Base-by-base conservation (phyloP, 2,113 vertebrate genomes). In the Athene noctua region DNA sequence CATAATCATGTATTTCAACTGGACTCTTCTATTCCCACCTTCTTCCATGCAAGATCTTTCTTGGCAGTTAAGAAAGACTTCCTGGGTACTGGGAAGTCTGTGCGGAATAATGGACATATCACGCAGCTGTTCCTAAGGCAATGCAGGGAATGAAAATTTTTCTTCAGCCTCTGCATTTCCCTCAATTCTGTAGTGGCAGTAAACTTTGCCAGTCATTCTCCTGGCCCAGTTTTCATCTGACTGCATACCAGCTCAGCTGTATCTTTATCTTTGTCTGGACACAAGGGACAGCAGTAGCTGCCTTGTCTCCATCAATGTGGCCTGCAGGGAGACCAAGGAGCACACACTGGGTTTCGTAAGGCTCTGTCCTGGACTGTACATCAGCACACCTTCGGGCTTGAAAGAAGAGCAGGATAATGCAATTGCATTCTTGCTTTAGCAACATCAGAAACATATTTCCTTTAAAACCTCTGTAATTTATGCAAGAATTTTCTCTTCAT, bases 291-390 rank as follows among this genome's bases (percentile, higher is more conserved):
- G 67, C 65, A 62, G 77, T 8, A 58, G 46, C 52, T 90, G 49
- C 52, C 80, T 90, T 36, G 30, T 77, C 49, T 75, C 70, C 49
- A 27, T 26, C 0, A 0, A 16, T 0, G 0, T 30, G 74, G 6
- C 29, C 49, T 90, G 62, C 71, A 38, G 68, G 57, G 51, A 88
- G 54, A 82, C 16, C 29, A 32, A 18, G 80, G 47, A 90, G 40
- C 9, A 30, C 30, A 1, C 30, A 1, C 5, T 16, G 52, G 29
- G 38, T 52, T 78, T 88, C 44, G 34, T 25, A 4, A 38, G 22
- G 63, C 55, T 88, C 61, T 62, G 22, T n/a, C 58, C 79, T 90
- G 55, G 25, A 9, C 9, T 49, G 27, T 19, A 25, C 15, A 19
- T 9, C 13, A 75, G 65, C 72, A 36, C 68, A 61, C 57, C 9